Percentiles rank a stretch among this genome's conserved stretches.
These are phyloP conservation scores for Aldrovandia affinis DNA, from an alignment of 2,797 vertebrate species.

Conservation along the genomic window DNA sequence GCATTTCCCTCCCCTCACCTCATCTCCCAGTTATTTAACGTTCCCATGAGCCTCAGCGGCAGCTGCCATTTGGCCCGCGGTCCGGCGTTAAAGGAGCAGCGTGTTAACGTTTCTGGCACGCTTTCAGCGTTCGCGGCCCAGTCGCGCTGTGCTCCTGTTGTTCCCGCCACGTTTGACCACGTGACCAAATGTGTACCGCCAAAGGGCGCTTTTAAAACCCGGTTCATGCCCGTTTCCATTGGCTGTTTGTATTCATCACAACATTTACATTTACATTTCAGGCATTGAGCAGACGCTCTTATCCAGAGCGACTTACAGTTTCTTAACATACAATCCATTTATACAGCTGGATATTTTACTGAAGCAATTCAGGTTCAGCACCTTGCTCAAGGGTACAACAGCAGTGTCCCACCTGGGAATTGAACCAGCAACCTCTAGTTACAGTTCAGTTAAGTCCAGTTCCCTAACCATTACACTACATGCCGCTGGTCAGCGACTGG, in stretches of 20 bases:
- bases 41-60: not conserved
- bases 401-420: too few relatives aligned
- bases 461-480: too few relatives aligned
- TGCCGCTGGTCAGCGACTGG: not conserved
- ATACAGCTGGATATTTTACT: too few relatives aligned
- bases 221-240: not conserved
- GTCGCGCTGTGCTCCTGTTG: not conserved
- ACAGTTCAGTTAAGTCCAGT: too few relatives aligned
- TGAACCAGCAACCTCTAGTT: too few relatives aligned
- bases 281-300: too few relatives aligned
- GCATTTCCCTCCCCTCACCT: not conserved
- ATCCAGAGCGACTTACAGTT: too few relatives aligned
- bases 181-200: not conserved
- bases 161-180: not conserved
- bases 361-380: too few relatives aligned
- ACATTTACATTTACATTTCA: too few relatives aligned
- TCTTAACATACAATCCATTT: too few relatives aligned
- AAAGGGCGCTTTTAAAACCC: not conserved
- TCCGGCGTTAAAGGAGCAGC: not conserved
- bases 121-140: not conserved
- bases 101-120: not conserved
- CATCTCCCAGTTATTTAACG: constrained; percentile 1
- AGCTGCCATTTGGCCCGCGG: not conserved
- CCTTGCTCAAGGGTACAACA: too few relatives aligned
- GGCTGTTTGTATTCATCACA: not conserved